Base-by-base conservation (phyloP, 2,113 vertebrate species). In the zebrafish (Danio rerio) region DNA sequence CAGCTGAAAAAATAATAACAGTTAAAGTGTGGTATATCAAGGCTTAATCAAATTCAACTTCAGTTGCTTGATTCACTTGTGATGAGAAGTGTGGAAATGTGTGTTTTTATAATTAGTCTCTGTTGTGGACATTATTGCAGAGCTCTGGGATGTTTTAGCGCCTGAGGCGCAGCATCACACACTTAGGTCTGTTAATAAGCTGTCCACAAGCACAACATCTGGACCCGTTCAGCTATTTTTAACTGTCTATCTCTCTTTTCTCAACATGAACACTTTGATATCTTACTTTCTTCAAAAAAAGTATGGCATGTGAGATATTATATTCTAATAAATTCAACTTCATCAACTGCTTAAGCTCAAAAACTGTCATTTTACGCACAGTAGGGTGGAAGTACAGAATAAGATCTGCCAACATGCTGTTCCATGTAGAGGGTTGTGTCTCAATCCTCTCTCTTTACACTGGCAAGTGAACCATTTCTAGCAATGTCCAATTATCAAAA, bases 111-210 rank as follows among this genome's bases (percentile, higher is more conserved):
- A 86, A 84, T 84, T 81, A 74, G 74, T 86, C 66, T 79, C 77
- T 81, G 85, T 82, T 77, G 79, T 84, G 82, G 82, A 78, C 70
- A 81, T 74, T 84, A 84, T 79, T 73, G 56, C 73, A 55, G 73
- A 73, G 73, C 82, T 84, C 40, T 55, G 82, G 85, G 82, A 84
- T 45, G 74, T 84, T 86, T 86, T 84, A 86, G 83, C 78, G 61
- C 73, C 79, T 78, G 82, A 62, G 69, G 82, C 59, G 82, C 75
- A 81, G 76, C 82, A 79, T 74, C 81, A 86, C 82, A 79, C 74
- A 79, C 82, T 84, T 83, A 78, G 80, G 74, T 86, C 52, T 86
- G 82, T 77, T 86, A 86, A 86, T 86, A 87, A 85, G 87, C 83
- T 81, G 62, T 85, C 85, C 76, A 65, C 81, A 80, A 83, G 85